phyloP scores from a whole-genome alignment of 2,888 invertebrate species.

The Drosophila cracens region DNA sequence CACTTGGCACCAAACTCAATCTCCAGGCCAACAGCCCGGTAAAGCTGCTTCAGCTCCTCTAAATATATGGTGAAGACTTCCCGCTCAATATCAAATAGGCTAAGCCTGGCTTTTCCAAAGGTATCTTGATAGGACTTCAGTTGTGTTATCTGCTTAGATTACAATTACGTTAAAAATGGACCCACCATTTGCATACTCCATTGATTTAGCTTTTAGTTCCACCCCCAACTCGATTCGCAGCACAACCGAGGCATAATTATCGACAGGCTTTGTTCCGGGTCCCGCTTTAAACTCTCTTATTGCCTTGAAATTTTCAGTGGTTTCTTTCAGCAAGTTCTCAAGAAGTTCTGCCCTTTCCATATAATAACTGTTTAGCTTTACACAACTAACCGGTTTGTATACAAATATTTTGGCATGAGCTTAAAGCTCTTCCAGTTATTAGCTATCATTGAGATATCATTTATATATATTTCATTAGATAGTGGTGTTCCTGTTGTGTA shows the following conservation, averaged over 20 bases:
- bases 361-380: not conserved
- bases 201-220: conserved; percentile 57
- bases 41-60: conserved; percentile 60
- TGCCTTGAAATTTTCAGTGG: conserved; percentile 38
- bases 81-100: conserved; percentile 64
- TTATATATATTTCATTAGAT: too few species aligned
- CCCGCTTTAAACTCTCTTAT: conserved; percentile 58
- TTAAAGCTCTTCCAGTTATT: not conserved
- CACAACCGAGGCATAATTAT: conserved; percentile 80
- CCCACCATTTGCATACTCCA: not conserved
- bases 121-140: conserved; percentile 31
- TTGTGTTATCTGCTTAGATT: conserved; percentile 22
- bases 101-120: conserved; percentile 29
- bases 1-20: conserved; percentile 57
- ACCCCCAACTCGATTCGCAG: conserved; percentile 69
- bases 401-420: not conserved
- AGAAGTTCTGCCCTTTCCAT: conserved; percentile 49
- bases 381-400: conserved; percentile 1
- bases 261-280: conserved; percentile 69
- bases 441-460: not conserved
- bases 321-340: conserved; percentile 53
- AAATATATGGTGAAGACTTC: conserved; percentile 62
- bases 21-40: conserved; percentile 47
- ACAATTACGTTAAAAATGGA: not conserved
- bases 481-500: not conserved